A percentile compares a stretch with the other conserved stretches of the same genome.
These are phyloP conservation scores for Ormia ochracea DNA, from an alignment of 2,888 invertebrate species.

Conservation along the genomic window DNA sequence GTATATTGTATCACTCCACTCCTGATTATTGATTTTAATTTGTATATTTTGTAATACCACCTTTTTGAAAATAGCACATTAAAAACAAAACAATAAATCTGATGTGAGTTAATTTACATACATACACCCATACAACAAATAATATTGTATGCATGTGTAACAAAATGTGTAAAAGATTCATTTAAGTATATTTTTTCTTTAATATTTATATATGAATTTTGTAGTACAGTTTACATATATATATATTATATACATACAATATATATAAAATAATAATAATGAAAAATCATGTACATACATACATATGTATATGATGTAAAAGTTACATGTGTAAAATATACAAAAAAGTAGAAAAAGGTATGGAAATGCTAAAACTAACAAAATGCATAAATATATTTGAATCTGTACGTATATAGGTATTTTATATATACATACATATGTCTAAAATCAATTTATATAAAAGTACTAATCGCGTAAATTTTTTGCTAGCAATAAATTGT, in stretches of 20 bases:
- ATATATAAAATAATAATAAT: constrained; percentile 57
- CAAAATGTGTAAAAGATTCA: constrained; percentile 56
- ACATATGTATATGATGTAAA: constrained; percentile 57
- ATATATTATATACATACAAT: constrained; percentile 46
- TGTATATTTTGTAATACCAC: neutral
- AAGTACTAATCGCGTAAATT: constrained; percentile 84
- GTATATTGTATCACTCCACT: no score
- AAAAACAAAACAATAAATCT: constrained; percentile 10
- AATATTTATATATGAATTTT: constrained; percentile 53
- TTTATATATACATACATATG: constrained; percentile 35
- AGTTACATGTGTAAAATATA: constrained; percentile 56
- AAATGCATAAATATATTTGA: constrained; percentile 60
- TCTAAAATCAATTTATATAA: constrained; percentile 37
- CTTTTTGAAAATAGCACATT: neutral
- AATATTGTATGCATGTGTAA: constrained; percentile 48
- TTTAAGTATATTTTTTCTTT: constrained; percentile 52
- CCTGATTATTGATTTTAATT: no score
- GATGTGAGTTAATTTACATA: constrained; percentile 29
- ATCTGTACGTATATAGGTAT: constrained; percentile 32
- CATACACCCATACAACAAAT: no score
- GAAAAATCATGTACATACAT: constrained; percentile 33
- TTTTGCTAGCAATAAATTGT: constrained; percentile 90
- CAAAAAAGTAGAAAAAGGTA: constrained; percentile 49
- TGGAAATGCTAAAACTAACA: constrained; percentile 63
- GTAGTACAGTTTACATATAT: constrained; percentile 48